Percentiles rank a stretch among this genome's conserved stretches.
Evolutionary conservation across 1,140 invertebrate species (phyloP).

Genomic region (Sarcophaga bullata): DNA sequence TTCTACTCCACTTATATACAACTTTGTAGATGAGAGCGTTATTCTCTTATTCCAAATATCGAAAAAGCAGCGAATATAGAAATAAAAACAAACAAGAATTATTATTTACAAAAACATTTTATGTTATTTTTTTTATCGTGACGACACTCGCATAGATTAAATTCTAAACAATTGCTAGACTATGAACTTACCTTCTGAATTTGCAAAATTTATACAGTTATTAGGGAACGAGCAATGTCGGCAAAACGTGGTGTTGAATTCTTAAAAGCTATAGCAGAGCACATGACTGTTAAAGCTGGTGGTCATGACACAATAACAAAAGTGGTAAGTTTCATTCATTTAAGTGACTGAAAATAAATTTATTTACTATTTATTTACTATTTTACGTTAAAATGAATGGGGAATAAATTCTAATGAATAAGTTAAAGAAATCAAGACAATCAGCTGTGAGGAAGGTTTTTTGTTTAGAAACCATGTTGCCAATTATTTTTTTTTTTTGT

Average conservation of each 20-base stretch:
- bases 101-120: neutral
- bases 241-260: conserved; percentile 64
- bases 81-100: neutral
- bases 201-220: conserved; percentile 43
- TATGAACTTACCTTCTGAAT: conserved; percentile 19
- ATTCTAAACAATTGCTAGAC: neutral
- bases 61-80: neutral
- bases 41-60: neutral
- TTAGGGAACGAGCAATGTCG: conserved; percentile 48
- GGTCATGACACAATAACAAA: conserved; percentile 67
- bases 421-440: neutral
- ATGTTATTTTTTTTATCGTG: neutral
- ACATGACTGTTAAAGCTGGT: conserved; percentile 50
- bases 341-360: too few species aligned
- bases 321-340: conserved; percentile 64
- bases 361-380: too few species aligned
- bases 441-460: neutral
- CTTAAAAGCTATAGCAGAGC: conserved; percentile 60
- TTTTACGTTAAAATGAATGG: too few species aligned
- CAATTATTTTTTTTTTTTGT: too few species aligned
- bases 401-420: neutral
- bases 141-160: conserved; percentile 4
- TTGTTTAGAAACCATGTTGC: too few species aligned
- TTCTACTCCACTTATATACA: neutral
- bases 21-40: neutral